Evolutionary conservation across 2,797 vertebrate genomes (phyloP).

Genomic region (Acanthiza pusilla): DNA sequence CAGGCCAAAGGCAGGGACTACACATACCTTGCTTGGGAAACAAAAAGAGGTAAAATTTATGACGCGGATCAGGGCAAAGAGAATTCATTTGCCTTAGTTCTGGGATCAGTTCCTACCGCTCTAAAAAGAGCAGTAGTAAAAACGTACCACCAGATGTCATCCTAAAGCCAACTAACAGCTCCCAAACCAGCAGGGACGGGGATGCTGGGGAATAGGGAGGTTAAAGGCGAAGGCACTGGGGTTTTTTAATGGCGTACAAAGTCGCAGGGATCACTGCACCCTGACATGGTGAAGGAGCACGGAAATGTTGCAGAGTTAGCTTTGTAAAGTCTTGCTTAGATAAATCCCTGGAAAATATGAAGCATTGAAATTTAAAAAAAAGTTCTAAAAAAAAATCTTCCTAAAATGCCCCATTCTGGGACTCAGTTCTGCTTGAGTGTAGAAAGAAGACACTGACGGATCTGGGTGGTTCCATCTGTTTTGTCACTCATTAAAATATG

Average conservation of each 20-base stretch:
- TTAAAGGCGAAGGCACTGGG: accelerated
- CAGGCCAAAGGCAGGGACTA: neutral
- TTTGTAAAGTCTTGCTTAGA: neutral
- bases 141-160: slow-evolving; percentile 33
- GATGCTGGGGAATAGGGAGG: accelerated
- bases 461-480: neutral
- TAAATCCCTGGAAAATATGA: neutral
- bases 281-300: neutral
- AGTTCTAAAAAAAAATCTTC: neutral
- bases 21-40: accelerated
- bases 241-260: neutral
- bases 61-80: neutral
- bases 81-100: neutral
- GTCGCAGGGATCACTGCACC: neutral
- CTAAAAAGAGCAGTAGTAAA: neutral
- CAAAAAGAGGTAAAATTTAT: neutral
- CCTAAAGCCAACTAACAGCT: neutral
- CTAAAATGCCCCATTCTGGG: neutral
- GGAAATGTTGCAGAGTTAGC: neutral
- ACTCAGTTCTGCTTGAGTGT: neutral
- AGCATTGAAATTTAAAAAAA: neutral
- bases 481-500: neutral
- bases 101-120: neutral
- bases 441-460: neutral
- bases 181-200: neutral